Base-by-base conservation (phyloP, 1,140 invertebrate genomes). In the Octopus bimaculoides region DNA sequence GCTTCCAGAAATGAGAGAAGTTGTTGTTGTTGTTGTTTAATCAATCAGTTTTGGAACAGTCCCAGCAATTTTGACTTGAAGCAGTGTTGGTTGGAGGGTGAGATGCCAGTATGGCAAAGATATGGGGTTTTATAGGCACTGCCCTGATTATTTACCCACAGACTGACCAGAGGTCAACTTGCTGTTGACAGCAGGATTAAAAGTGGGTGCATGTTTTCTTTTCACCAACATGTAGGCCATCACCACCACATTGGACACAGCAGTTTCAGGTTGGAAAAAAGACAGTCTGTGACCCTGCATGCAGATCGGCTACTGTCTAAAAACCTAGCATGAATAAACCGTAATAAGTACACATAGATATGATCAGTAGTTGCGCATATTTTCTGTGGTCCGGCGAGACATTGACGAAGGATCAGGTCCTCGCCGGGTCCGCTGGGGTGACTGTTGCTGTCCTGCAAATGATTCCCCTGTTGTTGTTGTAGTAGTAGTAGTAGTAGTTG, bases 351-450 rank as follows among this genome's bases (percentile, higher is more conserved):
- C 41, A 73, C 61, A 74, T 52, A 73, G 66, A 52, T 52, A 73
- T 52, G 54, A 74, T 80, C 79, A 80, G 66, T 77, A 80, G 79
- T 80, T 77, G 10, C 76, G 54, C 77, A 78, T 80, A 61, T 80
- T 75, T 80, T 80, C 79, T 71, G 79, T 77, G 12, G 85, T 81
- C 52, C 77, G 81, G n/a, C 82, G 83, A 20, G 81, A 79, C 14
- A 78, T 10, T 54, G 81, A 71, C 6, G 78, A 76, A 54, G 77
- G 26, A 52, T 79, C 80, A 77, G 56, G 53, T 55, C 73, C 78
- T 61, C 85, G 81, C 12, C 81, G 82, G 61, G 54, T 79, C 77
- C 84, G 84, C 69, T 85, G 85, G 53, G 84, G 81, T 41, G 85
- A 86, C 76, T 83, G 82, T 78, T 86, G 84, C 83, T 26, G 82